Evolutionary conservation across 2,888 invertebrate species (phyloP).

Genomic region (Autographa gamma): DNA sequence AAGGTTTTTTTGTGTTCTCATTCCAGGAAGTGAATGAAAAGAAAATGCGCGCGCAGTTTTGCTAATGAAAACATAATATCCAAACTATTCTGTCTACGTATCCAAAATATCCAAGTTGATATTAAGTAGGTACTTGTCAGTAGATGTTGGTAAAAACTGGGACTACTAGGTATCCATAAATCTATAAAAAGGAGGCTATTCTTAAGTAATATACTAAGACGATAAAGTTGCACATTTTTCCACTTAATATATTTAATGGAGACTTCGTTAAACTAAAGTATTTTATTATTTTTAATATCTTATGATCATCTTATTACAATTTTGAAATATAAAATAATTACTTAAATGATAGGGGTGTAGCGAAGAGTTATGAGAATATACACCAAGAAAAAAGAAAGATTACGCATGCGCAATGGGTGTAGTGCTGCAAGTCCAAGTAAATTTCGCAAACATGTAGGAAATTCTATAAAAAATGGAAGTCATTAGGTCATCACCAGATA

Average conservation of each 20-base stretch:
- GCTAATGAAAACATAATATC: background rate
- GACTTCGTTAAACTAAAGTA: background rate
- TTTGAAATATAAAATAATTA: background rate
- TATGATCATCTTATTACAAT: background rate
- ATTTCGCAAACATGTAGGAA: background rate
- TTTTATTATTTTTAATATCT: background rate
- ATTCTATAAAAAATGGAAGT: background rate
- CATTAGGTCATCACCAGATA: background rate
- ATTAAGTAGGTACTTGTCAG: background rate
- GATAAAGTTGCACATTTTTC: background rate
- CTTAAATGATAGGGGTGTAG: background rate
- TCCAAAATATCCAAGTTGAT: slow-evolving; percentile 1
- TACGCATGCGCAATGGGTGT: slow-evolving; percentile 55
- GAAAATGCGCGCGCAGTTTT: slow-evolving; percentile 7
- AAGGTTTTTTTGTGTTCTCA: background rate
- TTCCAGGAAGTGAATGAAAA: slow-evolving; percentile 1
- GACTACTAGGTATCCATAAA: slow-evolving; percentile 26
- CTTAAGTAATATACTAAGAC: slow-evolving; percentile 14
- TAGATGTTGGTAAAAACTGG: background rate
- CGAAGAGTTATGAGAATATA: slow-evolving; percentile 35
- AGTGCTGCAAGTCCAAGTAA: background rate
- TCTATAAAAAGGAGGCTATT: slow-evolving; percentile 37
- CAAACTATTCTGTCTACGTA: background rate
- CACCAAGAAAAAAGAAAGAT: slow-evolving; percentile 53
- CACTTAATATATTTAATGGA: background rate